Evolutionary conservation across 2,113 vertebrate genomes (phyloP), one percentile per base, ranked within the genome.

Genomic region (Heloderma charlesbogerti): DNA sequence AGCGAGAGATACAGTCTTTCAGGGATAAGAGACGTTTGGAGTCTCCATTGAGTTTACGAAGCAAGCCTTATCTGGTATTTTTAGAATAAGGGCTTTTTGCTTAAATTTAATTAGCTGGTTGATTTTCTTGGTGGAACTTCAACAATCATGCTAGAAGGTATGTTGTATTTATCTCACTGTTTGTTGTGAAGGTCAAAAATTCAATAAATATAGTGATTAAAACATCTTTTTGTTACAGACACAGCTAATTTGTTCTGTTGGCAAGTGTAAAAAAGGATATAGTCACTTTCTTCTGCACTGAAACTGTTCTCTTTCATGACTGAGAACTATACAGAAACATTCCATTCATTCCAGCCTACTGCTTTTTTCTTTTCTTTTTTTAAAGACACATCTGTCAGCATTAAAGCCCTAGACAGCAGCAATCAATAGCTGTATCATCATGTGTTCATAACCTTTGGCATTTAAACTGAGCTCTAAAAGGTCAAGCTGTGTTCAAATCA

Each of bases 1-100:
- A 97, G 94, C 93, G 92, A 95, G 91, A 96, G 94, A 96, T 93
- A 88, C 74, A 84, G 94, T 94, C 90, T 95, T 96, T 93, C 25
- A 7, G 92, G 93, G 94, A 88, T 94, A 92, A 95, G 93, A 95
- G 93, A 93, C 93, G 93, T 88, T 93, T 94, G 95, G 93, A 94
- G 94, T 96, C 91, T 93, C 15, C 27, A 87, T 91, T 90, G 29
- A 43, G 89, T 91, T 94, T 88, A 91, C 90, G 71, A 89, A 72
- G 48, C 29, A 90, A 94, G 93, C 93, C 93, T 92, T 94, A 67
- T 88, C 90, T 88, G 94, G 37, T 13, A 12, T 1, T 90, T 91
- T 91, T 89, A 67, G 57, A 71, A 89, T 88, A 83, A 43, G 3
- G 89, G 88, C 37, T 54, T 1, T 77, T 91, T 63, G 7, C 34